Conservation (phyloP, 1,140 invertebrate species). For the Eumaeus atala region DNA sequence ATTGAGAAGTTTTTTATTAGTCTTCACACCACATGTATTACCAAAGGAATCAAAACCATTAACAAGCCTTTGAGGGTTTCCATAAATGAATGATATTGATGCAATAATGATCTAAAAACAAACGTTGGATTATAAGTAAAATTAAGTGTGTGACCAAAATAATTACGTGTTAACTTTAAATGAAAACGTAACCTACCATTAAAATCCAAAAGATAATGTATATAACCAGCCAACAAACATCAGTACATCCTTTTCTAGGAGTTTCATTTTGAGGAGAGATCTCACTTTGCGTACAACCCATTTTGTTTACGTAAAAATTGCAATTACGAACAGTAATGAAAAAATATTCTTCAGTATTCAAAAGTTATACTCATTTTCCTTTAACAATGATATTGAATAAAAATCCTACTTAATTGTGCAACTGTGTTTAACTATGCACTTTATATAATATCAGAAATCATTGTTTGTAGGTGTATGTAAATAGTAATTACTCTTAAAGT, state of each 20-base stretch:
- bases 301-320: conserved; percentile 21
- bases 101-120: conserved; percentile 85
- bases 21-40: conserved; percentile 93
- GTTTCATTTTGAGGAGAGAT: conserved; percentile 68
- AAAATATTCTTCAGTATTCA: too few relatives aligned
- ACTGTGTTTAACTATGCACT: too few relatives aligned
- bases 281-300: conserved; percentile 68
- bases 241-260: conserved; percentile 82
- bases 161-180: not conserved
- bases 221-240: conserved; percentile 87
- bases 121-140: conserved; percentile 14
- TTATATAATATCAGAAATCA: too few relatives aligned
- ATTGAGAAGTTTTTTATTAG: conserved; percentile 83
- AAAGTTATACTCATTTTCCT: too few relatives aligned
- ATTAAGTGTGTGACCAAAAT: not conserved
- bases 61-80: conserved; percentile 89
- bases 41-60: conserved; percentile 97
- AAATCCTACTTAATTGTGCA: too few relatives aligned
- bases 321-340: too few relatives aligned
- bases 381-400: too few relatives aligned
- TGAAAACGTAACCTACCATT: conserved; percentile 81
- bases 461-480: too few relatives aligned
- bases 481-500: too few relatives aligned
- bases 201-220: conserved; percentile 91
- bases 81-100: conserved; percentile 91